Evolutionary conservation across 2,113 vertebrate species (phyloP).

Genomic region (Pipa parva): DNA sequence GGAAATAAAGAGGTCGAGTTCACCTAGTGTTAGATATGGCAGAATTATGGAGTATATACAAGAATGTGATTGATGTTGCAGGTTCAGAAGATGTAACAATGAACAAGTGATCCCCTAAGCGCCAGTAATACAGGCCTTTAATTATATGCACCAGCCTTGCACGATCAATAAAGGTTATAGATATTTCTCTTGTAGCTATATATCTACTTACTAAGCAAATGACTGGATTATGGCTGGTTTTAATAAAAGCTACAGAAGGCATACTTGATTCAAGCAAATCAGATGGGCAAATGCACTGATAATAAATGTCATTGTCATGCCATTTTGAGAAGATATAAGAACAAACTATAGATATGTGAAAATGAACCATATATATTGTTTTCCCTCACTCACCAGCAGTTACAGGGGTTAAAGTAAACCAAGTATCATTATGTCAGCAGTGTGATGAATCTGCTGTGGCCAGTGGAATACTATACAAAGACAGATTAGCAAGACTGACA

Average conservation of each 20-base stretch:
- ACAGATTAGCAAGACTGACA: constrained; percentile 31
- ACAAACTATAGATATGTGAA: constrained; percentile 6
- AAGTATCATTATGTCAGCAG: constrained; percentile 16
- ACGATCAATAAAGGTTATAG: constrained; percentile 54
- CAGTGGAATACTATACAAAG: constrained; percentile 17
- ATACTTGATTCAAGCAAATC: constrained; percentile 43
- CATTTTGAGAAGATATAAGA: not conserved
- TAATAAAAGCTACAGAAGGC: constrained; percentile 51
- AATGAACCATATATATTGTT: constrained; percentile 15
- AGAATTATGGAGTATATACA: constrained; percentile 23
- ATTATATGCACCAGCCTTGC: constrained; percentile 52
- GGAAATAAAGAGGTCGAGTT: constrained; percentile 22
- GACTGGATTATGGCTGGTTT: constrained; percentile 52
- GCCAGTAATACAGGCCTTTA: constrained; percentile 53
- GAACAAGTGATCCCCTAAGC: constrained; percentile 46
- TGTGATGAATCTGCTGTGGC: constrained; percentile 15
- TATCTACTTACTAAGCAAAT: constrained; percentile 42
- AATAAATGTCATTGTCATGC: not conserved
- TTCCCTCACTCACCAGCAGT: not conserved
- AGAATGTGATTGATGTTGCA: constrained; percentile 42
- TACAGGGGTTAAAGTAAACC: constrained; percentile 34
- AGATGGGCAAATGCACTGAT: constrained; percentile 40
- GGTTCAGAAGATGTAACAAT: constrained; percentile 41
- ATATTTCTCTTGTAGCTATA: constrained; percentile 48
- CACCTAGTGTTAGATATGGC: constrained; percentile 35